Percentiles rank a stretch among this genome's conserved stretches.
These are phyloP conservation scores for Poeciliopsis gracilis DNA, from an alignment of 2,797 vertebrate genomes.

Conservation along the genomic window DNA sequence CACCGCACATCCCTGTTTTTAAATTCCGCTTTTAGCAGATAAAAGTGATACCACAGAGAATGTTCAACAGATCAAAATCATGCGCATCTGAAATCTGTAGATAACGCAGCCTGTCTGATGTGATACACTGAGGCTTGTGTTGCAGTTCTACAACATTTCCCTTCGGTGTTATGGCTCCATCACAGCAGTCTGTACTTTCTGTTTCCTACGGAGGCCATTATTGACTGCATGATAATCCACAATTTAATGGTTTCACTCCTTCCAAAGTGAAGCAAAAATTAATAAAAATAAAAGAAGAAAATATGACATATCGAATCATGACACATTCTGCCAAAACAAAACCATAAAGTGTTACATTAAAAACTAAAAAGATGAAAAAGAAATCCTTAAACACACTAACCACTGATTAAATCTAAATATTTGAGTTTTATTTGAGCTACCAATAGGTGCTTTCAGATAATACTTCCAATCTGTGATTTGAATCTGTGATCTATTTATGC, in stretches of 20 bases:
- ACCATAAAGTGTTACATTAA: not conserved
- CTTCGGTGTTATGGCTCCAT: constrained; percentile 40
- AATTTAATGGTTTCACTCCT: not conserved
- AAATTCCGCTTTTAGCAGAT: constrained; percentile 42
- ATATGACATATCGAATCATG: too few species aligned
- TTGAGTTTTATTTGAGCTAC: not conserved
- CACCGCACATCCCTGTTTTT: constrained; percentile 25
- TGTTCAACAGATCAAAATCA: constrained; percentile 23
- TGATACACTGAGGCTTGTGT: constrained; percentile 30
- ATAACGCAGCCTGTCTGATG: constrained; percentile 33
- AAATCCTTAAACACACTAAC: too few species aligned
- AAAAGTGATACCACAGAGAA: constrained; percentile 23
- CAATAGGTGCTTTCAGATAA: not conserved
- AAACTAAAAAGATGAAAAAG: not conserved
- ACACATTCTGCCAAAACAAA: not conserved
- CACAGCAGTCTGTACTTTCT: constrained; percentile 24
- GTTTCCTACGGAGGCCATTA: constrained; percentile 26
- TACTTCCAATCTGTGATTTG: not conserved
- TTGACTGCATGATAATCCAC: constrained; percentile 10
- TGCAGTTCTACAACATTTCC: constrained; percentile 57
- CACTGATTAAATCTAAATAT: not conserved
- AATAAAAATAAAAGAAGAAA: not conserved
- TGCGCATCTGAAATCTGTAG: constrained; percentile 34
- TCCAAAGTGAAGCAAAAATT: not conserved
- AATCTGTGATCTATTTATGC: not conserved